Base-by-base conservation (phyloP, 2,797 vertebrate genomes). In the Enteromius trimaculatus region DNA sequence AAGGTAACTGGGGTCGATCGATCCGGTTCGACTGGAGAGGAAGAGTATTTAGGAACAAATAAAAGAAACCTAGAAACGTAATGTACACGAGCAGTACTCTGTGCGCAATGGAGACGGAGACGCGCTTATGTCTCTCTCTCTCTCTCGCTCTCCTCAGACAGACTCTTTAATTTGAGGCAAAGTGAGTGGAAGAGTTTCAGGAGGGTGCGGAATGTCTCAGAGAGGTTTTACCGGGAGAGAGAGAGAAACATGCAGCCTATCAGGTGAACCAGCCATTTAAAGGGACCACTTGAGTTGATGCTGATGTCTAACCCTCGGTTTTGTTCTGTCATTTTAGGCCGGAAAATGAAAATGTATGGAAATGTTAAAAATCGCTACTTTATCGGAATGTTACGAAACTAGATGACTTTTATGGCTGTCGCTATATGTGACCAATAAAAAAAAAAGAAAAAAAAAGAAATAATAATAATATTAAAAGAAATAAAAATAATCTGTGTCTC, bases 171-270 rank as follows among this genome's bases (percentile, higher is more conserved):
- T 87, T 87, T 85, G 87, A 86, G 86, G 84, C 76, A 82, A 82
- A 83, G 88, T 90, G 88, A 87, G 81, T 82, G 85, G 84, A 85
- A 88, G 90, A 88, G 70, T 86, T 78, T 80, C 87, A 64, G 17
- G 44, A 37, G 37, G 87, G 69, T 90, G 89, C 88, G 87, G 89
- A 90, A 81, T 89, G 49, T 91, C 91, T 84, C 92, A 23, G 87
- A 84, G 42, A 81, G 85, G 84, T 85, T 79, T 79, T 37, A 86
- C 60, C 75, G 53, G 23, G 53, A 65, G 21, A 51, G 62, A 51
- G 62, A 55, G 75, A 64, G 65, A 81, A 39, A 80, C n/a, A 53
- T 42, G 58, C 60, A 86, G 79, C 53, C 69, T 82, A 76, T 82
- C 62, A 58, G 47, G 76, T 83, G 86, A 72, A 81, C 51, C 37